phyloP scores from a whole-genome alignment of 2,797 vertebrate species.

The Sebastes oblongus region DNA sequence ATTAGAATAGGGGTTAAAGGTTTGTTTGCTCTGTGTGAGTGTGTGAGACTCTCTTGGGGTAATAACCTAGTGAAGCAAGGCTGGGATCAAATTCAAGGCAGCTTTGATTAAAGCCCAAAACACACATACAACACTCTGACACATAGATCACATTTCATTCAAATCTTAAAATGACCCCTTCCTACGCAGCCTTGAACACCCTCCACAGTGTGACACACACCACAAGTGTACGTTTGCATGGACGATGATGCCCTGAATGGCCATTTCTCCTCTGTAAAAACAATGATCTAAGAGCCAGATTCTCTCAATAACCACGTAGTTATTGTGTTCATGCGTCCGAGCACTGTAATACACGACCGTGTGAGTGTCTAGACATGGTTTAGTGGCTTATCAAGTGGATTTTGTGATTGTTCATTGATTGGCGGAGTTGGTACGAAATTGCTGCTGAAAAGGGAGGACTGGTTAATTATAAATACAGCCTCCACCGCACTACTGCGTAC shows the following conservation, averaged over 20 bases:
- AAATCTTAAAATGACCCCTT: conserved; percentile 25
- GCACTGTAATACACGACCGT: conserved; percentile 11
- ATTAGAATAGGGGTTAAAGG: neutral
- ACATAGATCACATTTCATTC: neutral
- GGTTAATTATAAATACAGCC: conserved; percentile 8
- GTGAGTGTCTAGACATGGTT: conserved; percentile 24
- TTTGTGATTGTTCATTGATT: conserved; percentile 3
- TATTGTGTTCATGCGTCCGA: neutral
- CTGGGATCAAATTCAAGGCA: neutral
- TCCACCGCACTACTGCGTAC: neutral
- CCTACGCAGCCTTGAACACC: neutral
- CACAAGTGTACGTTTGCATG: neutral
- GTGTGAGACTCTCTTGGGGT: neutral
- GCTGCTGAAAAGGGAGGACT: neutral
- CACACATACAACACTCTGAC: neutral
- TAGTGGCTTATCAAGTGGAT: neutral
- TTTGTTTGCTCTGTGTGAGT: conserved; percentile 11
- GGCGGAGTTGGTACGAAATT: neutral
- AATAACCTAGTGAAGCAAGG: neutral
- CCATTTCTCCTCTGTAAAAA: conserved; percentile 12
- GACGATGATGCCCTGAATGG: neutral
- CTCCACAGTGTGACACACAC: neutral
- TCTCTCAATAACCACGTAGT: conserved; percentile 4
- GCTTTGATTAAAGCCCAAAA: conserved; percentile 5
- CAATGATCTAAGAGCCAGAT: conserved; percentile 12